phyloP scores from a whole-genome alignment of 2,113 vertebrate species.

The Isurus oxyrinchus region DNA sequence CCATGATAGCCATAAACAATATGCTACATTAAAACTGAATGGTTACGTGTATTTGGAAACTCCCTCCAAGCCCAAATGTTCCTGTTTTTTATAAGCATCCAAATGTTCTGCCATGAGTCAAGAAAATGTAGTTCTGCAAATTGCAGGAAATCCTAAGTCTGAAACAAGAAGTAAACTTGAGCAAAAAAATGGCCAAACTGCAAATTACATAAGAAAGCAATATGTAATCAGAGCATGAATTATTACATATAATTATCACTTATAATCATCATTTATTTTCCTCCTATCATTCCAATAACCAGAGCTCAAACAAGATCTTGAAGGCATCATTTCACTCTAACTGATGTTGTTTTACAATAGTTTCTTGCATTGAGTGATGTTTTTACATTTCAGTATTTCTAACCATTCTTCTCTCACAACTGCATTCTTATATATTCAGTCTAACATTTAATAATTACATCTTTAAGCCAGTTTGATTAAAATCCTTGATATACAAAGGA shows the following conservation, averaged over 20 bases:
- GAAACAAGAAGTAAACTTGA: conserved; percentile 19
- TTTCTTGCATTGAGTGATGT: neutral
- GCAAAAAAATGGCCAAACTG: neutral
- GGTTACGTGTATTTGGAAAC: neutral
- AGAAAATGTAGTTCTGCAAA: conserved; percentile 48
- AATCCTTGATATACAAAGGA: neutral
- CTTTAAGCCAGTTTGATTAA: neutral
- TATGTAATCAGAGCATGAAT: neutral
- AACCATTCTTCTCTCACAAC: neutral
- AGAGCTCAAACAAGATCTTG: neutral
- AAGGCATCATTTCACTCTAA: neutral
- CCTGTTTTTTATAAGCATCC: conserved; percentile 49
- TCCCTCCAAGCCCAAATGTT: conserved; percentile 44
- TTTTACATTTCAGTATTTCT: neutral
- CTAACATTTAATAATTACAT: neutral
- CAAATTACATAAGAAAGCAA: neutral
- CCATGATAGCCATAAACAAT: neutral
- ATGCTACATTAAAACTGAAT: neutral
- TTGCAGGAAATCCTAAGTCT: conserved; percentile 32
- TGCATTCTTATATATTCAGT: neutral
- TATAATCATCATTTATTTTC: neutral
- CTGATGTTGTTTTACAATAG: neutral
- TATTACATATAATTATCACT: neutral
- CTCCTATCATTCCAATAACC: neutral
- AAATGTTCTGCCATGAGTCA: conserved; percentile 48